phyloP scores from a whole-genome alignment of 2,797 vertebrate species.

The Crocidura indochinensis region DNA sequence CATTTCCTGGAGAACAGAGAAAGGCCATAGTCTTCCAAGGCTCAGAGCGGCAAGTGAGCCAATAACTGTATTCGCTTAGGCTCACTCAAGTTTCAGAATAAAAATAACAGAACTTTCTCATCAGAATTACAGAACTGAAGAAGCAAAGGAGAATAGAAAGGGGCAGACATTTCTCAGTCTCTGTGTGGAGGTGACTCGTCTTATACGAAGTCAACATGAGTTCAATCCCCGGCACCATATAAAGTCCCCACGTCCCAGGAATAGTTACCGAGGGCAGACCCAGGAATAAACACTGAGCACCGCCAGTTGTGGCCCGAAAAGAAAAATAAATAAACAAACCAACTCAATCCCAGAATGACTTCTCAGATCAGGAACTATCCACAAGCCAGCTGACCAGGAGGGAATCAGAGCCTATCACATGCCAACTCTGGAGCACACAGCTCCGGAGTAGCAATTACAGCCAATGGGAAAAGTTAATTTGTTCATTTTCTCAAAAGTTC shows the following conservation, averaged over 20 bases:
- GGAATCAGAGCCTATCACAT: fast-evolving
- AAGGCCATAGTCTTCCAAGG: background rate
- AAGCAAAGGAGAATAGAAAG: background rate
- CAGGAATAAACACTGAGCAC: too few relatives aligned
- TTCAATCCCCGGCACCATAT: too few relatives aligned
- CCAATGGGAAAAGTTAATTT: background rate
- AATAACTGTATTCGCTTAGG: background rate
- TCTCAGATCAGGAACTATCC: slow-evolving; percentile 37
- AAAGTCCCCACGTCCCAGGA: too few relatives aligned
- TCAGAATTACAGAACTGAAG: background rate
- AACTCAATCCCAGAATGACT: slow-evolving; percentile 16
- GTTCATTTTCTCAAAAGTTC: background rate
- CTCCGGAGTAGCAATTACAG: slow-evolving; percentile 45
- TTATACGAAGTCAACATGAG: too few relatives aligned
- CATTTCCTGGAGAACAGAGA: background rate
- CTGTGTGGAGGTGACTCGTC: too few relatives aligned
- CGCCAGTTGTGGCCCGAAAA: too few relatives aligned
- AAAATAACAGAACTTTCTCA: background rate
- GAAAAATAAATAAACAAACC: too few relatives aligned
- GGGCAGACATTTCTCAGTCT: background rate
- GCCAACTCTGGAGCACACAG: background rate
- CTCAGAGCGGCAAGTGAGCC: background rate
- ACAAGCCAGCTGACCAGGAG: background rate
- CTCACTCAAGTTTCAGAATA: background rate
- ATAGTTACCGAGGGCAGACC: too few relatives aligned